Percentiles rank a stretch among this genome's conserved stretches.
These are phyloP conservation scores for Horisme vitalbata DNA, from an alignment of 2,888 invertebrate species.

Conservation along the genomic window DNA sequence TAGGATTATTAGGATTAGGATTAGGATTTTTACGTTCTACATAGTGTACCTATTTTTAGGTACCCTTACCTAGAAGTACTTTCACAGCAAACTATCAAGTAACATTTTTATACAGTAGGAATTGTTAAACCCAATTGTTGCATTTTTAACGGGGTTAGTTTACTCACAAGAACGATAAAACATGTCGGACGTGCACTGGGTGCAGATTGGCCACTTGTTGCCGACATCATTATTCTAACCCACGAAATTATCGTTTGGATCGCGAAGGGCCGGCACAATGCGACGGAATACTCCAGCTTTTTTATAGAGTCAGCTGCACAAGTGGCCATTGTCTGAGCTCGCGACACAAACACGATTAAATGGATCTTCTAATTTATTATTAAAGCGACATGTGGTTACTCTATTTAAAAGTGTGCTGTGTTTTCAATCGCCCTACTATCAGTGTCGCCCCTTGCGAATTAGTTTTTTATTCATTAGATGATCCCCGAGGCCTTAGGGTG, in stretches of 20 bases:
- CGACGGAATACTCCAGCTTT: slow-evolving; percentile 44
- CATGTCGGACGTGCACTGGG: slow-evolving; percentile 28
- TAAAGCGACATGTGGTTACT: slow-evolving; percentile 36
- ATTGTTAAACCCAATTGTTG: slow-evolving; percentile 1
- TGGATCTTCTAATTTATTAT: slow-evolving; percentile 47
- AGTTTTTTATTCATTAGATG: slow-evolving; percentile 74
- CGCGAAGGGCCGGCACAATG: slow-evolving; percentile 30
- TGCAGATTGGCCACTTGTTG: slow-evolving; percentile 35
- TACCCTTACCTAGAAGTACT: too few species aligned
- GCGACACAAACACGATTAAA: slow-evolving; percentile 61
- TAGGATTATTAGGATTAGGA: too few species aligned
- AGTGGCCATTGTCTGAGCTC: slow-evolving; percentile 60
- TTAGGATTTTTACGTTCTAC: too few species aligned
- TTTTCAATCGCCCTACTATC: slow-evolving; percentile 41
- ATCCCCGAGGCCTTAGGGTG: slow-evolving; percentile 31
- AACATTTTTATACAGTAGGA: too few species aligned
- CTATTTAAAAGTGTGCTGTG: slow-evolving; percentile 32
- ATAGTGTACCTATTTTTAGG: too few species aligned
- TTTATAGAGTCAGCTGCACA: slow-evolving; percentile 75
- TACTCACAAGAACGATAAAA: slow-evolving; percentile 28
- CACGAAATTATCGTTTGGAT: slow-evolving; percentile 17
- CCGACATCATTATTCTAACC: slow-evolving; percentile 28
- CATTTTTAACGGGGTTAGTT: slow-evolving; percentile 17
- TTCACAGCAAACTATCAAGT: too few species aligned
- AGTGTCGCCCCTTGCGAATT: slow-evolving; percentile 47